Evolutionary conservation across 92 coral and sea anemone species (phyloP), one percentile per base, ranked within the genome.

Genomic region (Siderastrea radians): DNA sequence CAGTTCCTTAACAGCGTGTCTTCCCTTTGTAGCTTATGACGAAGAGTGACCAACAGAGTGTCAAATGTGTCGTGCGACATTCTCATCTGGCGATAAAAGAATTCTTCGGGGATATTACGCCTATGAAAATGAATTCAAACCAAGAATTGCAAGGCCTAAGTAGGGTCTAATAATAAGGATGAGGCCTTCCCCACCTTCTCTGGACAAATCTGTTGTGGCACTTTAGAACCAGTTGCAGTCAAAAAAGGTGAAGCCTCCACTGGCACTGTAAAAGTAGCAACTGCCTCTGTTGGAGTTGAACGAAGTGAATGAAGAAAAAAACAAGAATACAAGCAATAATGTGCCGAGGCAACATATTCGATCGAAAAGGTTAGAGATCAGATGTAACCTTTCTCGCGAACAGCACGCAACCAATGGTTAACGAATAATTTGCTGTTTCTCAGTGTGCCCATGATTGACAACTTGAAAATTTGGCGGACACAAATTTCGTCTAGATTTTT

Each of bases 1-100:
- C 81, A 72, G 53, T 86, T 86, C 72, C 90, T 67, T 70, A 86
- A 68, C 79, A 65, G 78, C 5, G 90, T 86, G 55, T 84, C 72
- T 77, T 72, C 73, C 49, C 78, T 58, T 65, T 60, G 58, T 58
- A 84, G 58, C 44, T 44, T 8, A 81, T 68, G 88, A 45, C 80
- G 81, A 52, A 83, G 68, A 52, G 68, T 55, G 68, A 17, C 71
- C 78, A 71, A 57, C 68, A 72, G 79, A 43, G 11, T 15, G 65
- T 83, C 68, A 72, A 57, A 83, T 44, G 87, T 83, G 71, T 83
- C n/a, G 52, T 68, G 66, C 54, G 68, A 57, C 79, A 83, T 71
- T 70, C 87, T 71, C 87, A 83, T 49, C 54, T 83, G 87, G 55
- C 62, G 80, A 44, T 55, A 54, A 73, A 73, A 84, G 81, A 60